Conservation (phyloP, 2,888 invertebrate genomes). For the Timema podura region DNA sequence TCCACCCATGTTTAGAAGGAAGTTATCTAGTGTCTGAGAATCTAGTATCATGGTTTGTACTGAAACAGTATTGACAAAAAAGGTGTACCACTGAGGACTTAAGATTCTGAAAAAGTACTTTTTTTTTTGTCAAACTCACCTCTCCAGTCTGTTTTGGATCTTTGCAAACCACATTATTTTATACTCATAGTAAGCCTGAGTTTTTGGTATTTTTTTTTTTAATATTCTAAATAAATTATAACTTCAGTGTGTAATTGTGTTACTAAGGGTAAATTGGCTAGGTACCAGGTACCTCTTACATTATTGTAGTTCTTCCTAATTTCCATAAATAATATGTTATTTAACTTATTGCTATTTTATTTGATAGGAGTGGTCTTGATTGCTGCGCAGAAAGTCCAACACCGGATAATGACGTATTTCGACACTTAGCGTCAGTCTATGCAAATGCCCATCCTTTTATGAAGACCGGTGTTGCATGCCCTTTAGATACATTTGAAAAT, state of each 20-base stretch:
- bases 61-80: too few relatives aligned
- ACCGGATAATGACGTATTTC: constrained; percentile 80
- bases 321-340: not conserved
- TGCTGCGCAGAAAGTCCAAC: constrained; percentile 71
- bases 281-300: not conserved
- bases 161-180: too few relatives aligned
- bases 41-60: too few relatives aligned
- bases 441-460: constrained; percentile 71
- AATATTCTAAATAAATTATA: too few relatives aligned
- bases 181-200: too few relatives aligned
- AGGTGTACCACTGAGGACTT: too few relatives aligned
- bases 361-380: constrained; percentile 50
- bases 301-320: not conserved
- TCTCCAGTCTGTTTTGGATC: too few relatives aligned
- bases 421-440: constrained; percentile 70
- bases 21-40: too few relatives aligned
- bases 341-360: constrained; percentile 27
- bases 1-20: too few relatives aligned
- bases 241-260: not conserved
- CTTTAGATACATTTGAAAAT: constrained; percentile 64
- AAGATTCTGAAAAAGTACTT: too few relatives aligned
- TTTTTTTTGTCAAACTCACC: too few relatives aligned
- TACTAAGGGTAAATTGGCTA: not conserved
- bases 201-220: too few relatives aligned
- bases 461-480: constrained; percentile 68